Conservation (phyloP, 2,888 invertebrate species). For the Torymus auratus region DNA sequence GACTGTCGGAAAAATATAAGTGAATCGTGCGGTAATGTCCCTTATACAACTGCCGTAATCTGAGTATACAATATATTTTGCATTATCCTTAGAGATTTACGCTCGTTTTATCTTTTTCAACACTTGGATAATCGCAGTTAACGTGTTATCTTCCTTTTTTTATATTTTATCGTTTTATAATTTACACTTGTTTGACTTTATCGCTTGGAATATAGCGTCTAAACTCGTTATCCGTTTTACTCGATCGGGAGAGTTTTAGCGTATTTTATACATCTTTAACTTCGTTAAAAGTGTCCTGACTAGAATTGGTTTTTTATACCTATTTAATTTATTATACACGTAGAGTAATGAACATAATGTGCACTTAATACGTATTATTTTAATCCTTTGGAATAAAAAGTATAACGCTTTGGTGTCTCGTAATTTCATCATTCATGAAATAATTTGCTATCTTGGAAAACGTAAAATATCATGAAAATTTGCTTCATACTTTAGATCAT, state of each 20-base stretch:
- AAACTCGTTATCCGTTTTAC: not conserved
- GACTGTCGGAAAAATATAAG: conserved; percentile 5
- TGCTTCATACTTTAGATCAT: too few relatives aligned
- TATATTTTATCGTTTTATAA: conserved; percentile 27
- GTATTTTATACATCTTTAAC: not conserved
- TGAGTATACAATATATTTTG: conserved; percentile 43
- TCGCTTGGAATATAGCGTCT: not conserved
- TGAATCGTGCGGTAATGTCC: not conserved
- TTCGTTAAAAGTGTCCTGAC: too few relatives aligned
- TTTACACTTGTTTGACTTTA: conserved; percentile 42
- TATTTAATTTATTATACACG: too few relatives aligned
- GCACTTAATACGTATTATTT: too few relatives aligned
- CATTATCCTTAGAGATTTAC: not conserved
- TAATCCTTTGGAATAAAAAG: too few relatives aligned
- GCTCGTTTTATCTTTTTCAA: conserved; percentile 18
- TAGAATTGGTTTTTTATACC: too few relatives aligned
- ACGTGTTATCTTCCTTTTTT: not conserved
- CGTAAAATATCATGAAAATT: too few relatives aligned
- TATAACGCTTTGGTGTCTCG: too few relatives aligned
- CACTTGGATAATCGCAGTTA: conserved; percentile 43
- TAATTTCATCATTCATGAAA: too few relatives aligned
- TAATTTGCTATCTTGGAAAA: too few relatives aligned
- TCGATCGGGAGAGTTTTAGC: not conserved
- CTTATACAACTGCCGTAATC: conserved; percentile 31
- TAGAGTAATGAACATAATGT: too few relatives aligned